Percentiles rank a stretch among this genome's conserved stretches.
Evolutionary conservation across 1,140 invertebrate species (phyloP).

Genomic region (Drosophila chauvacae): DNA sequence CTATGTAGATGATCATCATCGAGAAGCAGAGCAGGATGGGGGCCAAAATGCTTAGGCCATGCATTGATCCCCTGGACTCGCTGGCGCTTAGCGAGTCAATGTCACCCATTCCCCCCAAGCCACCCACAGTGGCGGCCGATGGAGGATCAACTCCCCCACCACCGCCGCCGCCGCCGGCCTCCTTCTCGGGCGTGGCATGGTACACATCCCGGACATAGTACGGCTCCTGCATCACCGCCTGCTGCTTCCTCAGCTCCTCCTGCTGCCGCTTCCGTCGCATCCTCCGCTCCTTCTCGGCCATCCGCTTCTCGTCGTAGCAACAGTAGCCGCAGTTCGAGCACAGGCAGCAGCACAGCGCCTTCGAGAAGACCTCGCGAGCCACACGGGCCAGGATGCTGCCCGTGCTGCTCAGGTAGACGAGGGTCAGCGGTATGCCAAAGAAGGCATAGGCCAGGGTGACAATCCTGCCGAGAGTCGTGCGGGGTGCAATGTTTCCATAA

Average conservation of each 20-base stretch:
- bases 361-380: slow-evolving; percentile 94
- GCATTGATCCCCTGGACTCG: slow-evolving; percentile 90
- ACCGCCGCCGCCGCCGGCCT: slow-evolving; percentile 61
- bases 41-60: slow-evolving; percentile 90
- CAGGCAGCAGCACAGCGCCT: slow-evolving; percentile 91
- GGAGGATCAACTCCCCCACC: slow-evolving; percentile 66
- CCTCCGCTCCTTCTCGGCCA: slow-evolving; percentile 91
- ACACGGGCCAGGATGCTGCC: slow-evolving; percentile 93
- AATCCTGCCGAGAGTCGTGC: slow-evolving; percentile 91
- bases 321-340: slow-evolving; percentile 94
- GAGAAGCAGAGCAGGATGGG: slow-evolving; percentile 91
- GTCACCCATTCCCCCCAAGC: slow-evolving; percentile 69
- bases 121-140: background rate
- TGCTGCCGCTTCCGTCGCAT: slow-evolving; percentile 91
- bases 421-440: slow-evolving; percentile 95
- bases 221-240: slow-evolving; percentile 90
- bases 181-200: slow-evolving; percentile 86
- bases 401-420: slow-evolving; percentile 94
- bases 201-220: slow-evolving; percentile 90
- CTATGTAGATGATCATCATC: slow-evolving; percentile 93
- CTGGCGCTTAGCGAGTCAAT: slow-evolving; percentile 89
- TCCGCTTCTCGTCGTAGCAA: slow-evolving; percentile 92
- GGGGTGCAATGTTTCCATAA: slow-evolving; percentile 94
- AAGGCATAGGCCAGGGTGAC: slow-evolving; percentile 95
- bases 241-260: slow-evolving; percentile 89